Percentiles rank a stretch among this genome's conserved stretches.
phyloP scores from a whole-genome alignment of 2,888 invertebrate genomes.

The Eupithecia exiguata region DNA sequence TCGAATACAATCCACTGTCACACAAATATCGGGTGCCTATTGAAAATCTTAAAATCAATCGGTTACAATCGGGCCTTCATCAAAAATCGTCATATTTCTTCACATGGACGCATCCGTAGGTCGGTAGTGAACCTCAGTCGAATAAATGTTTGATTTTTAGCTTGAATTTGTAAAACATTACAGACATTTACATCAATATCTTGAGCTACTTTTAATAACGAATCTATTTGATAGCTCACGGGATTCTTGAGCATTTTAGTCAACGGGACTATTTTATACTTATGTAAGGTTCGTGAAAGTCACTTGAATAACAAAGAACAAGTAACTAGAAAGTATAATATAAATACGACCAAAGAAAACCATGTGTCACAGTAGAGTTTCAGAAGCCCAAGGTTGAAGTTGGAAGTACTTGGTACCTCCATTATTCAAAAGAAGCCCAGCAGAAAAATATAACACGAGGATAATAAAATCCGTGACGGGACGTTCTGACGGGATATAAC shows the following conservation, averaged over 20 bases:
- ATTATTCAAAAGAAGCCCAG: slow-evolving; percentile 22
- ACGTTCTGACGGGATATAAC: slow-evolving; percentile 7
- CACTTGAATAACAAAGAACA: not conserved
- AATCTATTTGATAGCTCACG: not conserved
- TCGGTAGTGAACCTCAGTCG: not conserved
- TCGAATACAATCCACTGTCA: no score
- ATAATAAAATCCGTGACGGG: slow-evolving; percentile 13
- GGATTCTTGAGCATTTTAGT: not conserved
- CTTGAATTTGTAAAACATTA: not conserved
- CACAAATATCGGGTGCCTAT: no score
- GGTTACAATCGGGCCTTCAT: no score
- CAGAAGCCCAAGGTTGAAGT: not conserved
- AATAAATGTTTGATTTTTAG: not conserved
- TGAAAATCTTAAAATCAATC: no score
- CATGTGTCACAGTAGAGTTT: not conserved
- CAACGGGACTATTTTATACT: not conserved
- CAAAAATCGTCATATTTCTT: no score
- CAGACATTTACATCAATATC: not conserved
- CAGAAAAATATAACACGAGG: slow-evolving; percentile 13
- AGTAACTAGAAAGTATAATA: not conserved
- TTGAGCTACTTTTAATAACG: not conserved
- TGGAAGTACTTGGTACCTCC: no score
- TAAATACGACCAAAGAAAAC: not conserved
- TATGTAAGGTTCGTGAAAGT: not conserved
- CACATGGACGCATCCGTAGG: not conserved